phyloP scores from a whole-genome alignment of 2,113 vertebrate species.

The Eurystomus gularis region DNA sequence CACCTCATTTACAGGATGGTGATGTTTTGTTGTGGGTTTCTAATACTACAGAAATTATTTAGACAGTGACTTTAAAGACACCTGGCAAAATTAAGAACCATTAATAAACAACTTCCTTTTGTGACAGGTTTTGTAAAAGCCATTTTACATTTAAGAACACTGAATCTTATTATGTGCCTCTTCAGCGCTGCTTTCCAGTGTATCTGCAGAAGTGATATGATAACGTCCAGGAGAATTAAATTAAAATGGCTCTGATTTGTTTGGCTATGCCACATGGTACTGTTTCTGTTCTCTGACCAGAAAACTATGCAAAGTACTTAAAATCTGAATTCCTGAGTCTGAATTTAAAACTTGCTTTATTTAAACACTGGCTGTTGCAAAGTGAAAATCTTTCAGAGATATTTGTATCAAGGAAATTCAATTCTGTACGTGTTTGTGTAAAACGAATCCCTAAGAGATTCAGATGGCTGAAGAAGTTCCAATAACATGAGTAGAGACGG shows the following conservation, averaged over 20 bases:
- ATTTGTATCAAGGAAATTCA: not conserved
- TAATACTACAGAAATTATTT: not conserved
- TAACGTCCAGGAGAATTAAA: not conserved
- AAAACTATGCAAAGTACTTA: not conserved
- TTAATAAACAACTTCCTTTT: not conserved
- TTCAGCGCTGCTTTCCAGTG: not conserved
- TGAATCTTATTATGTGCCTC: not conserved
- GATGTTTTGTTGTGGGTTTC: not conserved
- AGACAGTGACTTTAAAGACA: not conserved
- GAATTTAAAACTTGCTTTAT: not conserved
- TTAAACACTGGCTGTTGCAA: not conserved
- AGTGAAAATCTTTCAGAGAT: not conserved
- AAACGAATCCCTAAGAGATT: not conserved
- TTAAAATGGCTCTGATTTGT: not conserved
- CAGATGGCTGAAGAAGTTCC: not conserved
- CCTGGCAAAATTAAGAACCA: not conserved
- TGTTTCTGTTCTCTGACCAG: not conserved
- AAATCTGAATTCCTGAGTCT: not conserved
- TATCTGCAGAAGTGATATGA: not conserved
- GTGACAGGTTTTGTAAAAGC: not conserved
- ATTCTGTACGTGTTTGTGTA: not conserved
- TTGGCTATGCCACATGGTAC: not conserved
- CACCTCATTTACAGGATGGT: not conserved
- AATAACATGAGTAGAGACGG: not conserved
- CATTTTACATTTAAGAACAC: not conserved